Evolutionary conservation across 2,113 vertebrate species (phyloP), one percentile per base, ranked within the genome.

Genomic region (Agapornis roseicollis): DNA sequence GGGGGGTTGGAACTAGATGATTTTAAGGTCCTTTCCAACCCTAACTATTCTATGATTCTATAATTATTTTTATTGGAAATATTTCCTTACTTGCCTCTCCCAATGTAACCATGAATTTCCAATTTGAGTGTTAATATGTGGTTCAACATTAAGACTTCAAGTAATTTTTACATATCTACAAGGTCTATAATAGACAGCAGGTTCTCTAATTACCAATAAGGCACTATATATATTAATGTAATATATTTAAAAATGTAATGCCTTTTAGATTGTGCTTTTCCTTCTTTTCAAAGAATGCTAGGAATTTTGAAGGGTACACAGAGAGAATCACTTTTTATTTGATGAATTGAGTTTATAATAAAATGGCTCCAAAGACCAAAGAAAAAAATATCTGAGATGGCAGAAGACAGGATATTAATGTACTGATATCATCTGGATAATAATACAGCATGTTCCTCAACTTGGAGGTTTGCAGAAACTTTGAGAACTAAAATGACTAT

Each of bases 351-450:
- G 23, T 81, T 90, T 89, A 72, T 86, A 85, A 96, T 81, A 91
- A 94, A 93, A 90, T 76, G 52, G 6, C 31, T 80, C 27, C 52
- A 84, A 93, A 88, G 49, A 94, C 77, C 47, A 90, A 93, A 92
- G 77, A 77, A 72, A 91, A 91, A 90, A 89, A 76, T 88, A 74
- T 88, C 88, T 92, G 77, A 85, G 80, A 90, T 65, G 56, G 37
- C 65, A 87, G 73, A 93, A 95, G 56, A 37, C 93, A 97, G 96
- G 96, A 97, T 97, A 97, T 97, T 96, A 97, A 80, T 55, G 41
- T 66, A 79, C 41, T 82, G 94, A 97, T 97, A 97, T 16, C 1
- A 97, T 97, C 96, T 94, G 66, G 88, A 27, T 88, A 95, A 93
- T 90, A 96, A 95, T 84, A 92, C 92, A 87, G 17, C 31, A 46